Conservation (phyloP, 2,888 invertebrate species). For the Nephrotoma appendiculata region DNA sequence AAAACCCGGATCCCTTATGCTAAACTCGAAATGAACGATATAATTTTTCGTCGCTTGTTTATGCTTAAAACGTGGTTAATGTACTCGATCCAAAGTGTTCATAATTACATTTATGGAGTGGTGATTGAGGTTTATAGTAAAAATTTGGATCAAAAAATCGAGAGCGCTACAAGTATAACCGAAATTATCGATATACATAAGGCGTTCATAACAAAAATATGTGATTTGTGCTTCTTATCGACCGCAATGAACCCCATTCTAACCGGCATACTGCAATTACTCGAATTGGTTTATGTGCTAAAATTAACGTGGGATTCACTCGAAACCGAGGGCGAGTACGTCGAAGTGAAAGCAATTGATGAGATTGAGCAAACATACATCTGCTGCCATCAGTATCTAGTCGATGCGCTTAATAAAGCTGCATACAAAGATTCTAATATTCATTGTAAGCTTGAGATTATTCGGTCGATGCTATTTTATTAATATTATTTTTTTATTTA, state of each 20-base stretch:
- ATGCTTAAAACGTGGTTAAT: slow-evolving; percentile 39
- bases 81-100: slow-evolving; percentile 36
- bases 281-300: slow-evolving; percentile 25
- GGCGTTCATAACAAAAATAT: slow-evolving; percentile 23
- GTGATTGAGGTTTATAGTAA: slow-evolving; percentile 30
- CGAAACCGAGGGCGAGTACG: neutral
- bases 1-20: slow-evolving; percentile 19
- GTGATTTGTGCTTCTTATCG: slow-evolving; percentile 22
- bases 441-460: neutral
- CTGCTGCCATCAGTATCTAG: slow-evolving; percentile 27
- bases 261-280: slow-evolving; percentile 16
- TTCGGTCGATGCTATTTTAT: neutral
- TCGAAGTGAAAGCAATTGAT: neutral
- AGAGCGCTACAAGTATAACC: slow-evolving; percentile 20
- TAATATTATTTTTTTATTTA: neutral
- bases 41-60: slow-evolving; percentile 33
- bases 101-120: slow-evolving; percentile 36
- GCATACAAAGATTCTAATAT: slow-evolving; percentile 21
- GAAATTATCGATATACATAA: slow-evolving; percentile 26
- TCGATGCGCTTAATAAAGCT: slow-evolving; percentile 21
- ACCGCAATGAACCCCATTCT: neutral
- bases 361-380: slow-evolving; percentile 16
- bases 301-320: slow-evolving; percentile 24
- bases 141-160: slow-evolving; percentile 23
- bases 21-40: slow-evolving; percentile 21